phyloP scores from a whole-genome alignment of 2,797 vertebrate genomes.

The Melanotaenia pygmaea region DNA sequence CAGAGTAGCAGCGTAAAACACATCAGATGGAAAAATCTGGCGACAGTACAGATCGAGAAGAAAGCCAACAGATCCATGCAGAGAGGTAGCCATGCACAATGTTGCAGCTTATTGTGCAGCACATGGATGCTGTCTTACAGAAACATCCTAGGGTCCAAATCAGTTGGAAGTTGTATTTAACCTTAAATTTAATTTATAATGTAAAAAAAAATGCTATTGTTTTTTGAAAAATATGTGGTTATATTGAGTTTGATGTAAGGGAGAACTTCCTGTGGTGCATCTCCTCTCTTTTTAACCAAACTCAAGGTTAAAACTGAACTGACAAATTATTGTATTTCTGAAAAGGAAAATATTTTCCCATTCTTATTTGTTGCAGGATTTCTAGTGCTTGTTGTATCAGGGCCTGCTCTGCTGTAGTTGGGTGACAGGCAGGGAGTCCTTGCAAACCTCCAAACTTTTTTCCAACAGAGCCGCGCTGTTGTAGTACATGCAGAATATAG shows the following conservation, averaged over 20 bases:
- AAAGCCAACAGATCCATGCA: constrained; percentile 19
- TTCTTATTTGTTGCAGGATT: not conserved
- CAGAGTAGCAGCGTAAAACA: constrained; percentile 27
- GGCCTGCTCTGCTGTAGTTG: not conserved
- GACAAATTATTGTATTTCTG: not conserved
- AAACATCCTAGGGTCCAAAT: not conserved
- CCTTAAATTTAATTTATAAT: too few species aligned
- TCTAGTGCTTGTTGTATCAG: not conserved
- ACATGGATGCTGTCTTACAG: not conserved
- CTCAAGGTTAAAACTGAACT: not conserved
- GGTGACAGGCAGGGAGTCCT: not conserved
- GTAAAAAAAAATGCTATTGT: not conserved
- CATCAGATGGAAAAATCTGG: constrained; percentile 30
- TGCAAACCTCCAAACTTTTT: not conserved
- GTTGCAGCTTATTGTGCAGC: constrained; percentile 6
- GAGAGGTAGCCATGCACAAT: constrained; percentile 12
- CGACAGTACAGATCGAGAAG: constrained; percentile 25
- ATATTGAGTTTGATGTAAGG: too few species aligned
- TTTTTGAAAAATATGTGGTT: too few species aligned
- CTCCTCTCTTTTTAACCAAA: not conserved
- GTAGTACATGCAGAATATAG: not conserved
- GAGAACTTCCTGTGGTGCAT: not conserved
- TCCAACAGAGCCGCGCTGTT: not conserved
- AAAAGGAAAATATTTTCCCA: not conserved
- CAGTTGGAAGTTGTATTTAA: not conserved